Conservation (phyloP, 2,797 vertebrate genomes). For the Peromyscus eremicus region DNA sequence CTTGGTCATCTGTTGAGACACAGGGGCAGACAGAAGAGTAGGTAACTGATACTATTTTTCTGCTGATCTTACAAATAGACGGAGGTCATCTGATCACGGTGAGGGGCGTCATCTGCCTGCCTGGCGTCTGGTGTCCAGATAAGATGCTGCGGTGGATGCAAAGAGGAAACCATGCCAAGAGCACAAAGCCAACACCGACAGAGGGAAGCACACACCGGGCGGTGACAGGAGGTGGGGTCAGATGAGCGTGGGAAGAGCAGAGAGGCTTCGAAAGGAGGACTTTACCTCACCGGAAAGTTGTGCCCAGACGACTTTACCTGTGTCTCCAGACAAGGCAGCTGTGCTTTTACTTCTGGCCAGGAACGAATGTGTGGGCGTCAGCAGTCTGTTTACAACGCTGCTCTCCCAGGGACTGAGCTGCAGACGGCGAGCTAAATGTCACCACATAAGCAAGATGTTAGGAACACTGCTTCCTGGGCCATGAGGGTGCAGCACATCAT, state of each 20-base stretch:
- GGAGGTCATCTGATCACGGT: conserved; percentile 19
- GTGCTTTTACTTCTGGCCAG: conserved; percentile 98
- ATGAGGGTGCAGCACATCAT: neutral
- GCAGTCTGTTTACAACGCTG: conserved; percentile 95
- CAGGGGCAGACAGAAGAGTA: conserved; percentile 21
- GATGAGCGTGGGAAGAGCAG: neutral
- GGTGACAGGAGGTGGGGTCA: neutral
- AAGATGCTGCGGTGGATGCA: neutral
- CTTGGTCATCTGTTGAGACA: conserved; percentile 44
- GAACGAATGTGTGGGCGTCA: conserved; percentile 98
- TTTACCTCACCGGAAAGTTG: conserved; percentile 42
- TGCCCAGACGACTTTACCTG: conserved; percentile 90
- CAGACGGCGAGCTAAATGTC: conserved; percentile 93
- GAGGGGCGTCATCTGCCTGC: conserved; percentile 13
- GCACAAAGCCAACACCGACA: conserved; percentile 60
- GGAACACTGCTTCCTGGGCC: conserved; percentile 70
- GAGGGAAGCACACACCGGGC: neutral
- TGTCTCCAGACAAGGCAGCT: conserved; percentile 95
- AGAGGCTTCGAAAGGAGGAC: conserved; percentile 26
- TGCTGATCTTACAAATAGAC: neutral
- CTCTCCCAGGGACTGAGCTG: conserved; percentile 97
- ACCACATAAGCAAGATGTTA: conserved; percentile 89
- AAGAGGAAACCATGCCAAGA: conserved; percentile 10
- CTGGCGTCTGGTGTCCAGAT: conserved; percentile 57
- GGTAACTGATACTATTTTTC: neutral